Evolutionary conservation across 2,888 invertebrate genomes (phyloP).

Genomic region (Portevinia maculata): DNA sequence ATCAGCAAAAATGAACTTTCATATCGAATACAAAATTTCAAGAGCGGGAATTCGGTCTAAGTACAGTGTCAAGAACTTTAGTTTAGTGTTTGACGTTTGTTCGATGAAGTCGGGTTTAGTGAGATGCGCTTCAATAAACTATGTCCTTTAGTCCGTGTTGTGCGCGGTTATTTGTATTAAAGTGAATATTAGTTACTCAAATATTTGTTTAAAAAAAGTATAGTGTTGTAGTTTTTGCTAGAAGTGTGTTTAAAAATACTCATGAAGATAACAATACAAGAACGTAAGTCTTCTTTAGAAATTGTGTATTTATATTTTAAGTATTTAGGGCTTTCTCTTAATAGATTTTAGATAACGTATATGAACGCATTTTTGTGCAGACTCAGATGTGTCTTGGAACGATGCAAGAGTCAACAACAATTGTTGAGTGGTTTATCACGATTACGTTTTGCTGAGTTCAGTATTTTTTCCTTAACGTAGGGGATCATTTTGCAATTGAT

Average conservation of each 20-base stretch:
- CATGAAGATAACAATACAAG: background rate
- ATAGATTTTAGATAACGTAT: background rate
- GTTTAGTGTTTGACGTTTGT: constrained; percentile 36
- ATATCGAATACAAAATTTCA: constrained; percentile 15
- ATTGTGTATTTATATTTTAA: background rate
- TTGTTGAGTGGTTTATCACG: too few relatives aligned
- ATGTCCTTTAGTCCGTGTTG: background rate
- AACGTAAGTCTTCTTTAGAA: background rate
- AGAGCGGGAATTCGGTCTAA: constrained; percentile 50
- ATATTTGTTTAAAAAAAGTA: background rate
- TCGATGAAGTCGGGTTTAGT: constrained; percentile 21
- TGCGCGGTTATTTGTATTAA: background rate
- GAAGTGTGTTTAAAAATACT: background rate
- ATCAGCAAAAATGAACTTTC: constrained; percentile 53
- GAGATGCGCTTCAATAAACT: background rate
- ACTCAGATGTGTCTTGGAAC: too few relatives aligned
- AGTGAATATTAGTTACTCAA: background rate
- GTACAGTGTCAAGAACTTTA: constrained; percentile 39
- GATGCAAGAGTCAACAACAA: too few relatives aligned
- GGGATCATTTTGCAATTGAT: too few relatives aligned
- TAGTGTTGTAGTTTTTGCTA: background rate
- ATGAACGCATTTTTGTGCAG: too few relatives aligned
- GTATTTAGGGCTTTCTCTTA: background rate
- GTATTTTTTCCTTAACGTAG: too few relatives aligned
- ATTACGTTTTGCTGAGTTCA: too few relatives aligned